Evolutionary conservation across 2,113 vertebrate genomes (phyloP).

Genomic region (Regulus satrapa): DNA sequence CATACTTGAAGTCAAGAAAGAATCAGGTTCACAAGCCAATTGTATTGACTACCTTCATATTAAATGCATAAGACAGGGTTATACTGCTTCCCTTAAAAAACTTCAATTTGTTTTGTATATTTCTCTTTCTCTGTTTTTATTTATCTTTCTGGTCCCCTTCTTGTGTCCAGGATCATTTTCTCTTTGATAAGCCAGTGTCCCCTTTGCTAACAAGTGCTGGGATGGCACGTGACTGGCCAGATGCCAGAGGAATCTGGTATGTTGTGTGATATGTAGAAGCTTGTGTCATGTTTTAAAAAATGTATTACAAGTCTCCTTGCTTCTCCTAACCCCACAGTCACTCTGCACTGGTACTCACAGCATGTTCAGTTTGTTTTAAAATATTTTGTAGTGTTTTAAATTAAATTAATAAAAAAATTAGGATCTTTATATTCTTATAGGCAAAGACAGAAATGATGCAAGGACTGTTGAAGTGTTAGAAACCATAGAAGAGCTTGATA

Average conservation of each 20-base stretch:
- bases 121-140: neutral
- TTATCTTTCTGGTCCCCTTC: neutral
- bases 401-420: neutral
- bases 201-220: constrained; percentile 90
- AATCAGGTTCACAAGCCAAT: neutral
- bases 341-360: neutral
- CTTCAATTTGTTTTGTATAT: neutral
- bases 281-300: neutral
- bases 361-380: neutral
- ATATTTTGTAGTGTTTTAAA: neutral
- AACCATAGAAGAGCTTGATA: neutral
- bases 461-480: neutral
- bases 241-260: constrained; percentile 94
- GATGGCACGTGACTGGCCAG: constrained; percentile 94
- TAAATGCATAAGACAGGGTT: neutral
- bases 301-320: neutral
- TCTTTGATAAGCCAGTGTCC: constrained; percentile 93
- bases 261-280: constrained; percentile 17
- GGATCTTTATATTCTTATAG: neutral
- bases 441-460: neutral
- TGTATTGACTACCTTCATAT: neutral
- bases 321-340: neutral
- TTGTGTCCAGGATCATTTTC: constrained; percentile 86
- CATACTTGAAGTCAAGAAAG: neutral
- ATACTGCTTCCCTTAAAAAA: neutral